Conservation (phyloP, 2,113 vertebrate species). For the Steatornis caripensis region DNA sequence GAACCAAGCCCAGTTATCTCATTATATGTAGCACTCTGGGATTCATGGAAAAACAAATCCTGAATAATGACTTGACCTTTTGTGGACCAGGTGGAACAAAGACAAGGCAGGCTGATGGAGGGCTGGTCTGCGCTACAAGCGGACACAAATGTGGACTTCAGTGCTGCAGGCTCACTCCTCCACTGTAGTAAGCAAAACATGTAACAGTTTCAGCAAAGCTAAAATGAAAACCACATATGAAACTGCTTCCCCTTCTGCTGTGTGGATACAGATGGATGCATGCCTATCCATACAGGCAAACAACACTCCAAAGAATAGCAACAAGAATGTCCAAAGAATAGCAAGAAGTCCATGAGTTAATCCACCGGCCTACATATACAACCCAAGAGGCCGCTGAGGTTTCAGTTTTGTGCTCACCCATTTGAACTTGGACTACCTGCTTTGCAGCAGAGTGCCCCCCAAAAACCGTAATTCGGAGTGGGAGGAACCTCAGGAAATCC, state of each 20-base stretch:
- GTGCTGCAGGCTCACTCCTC: not conserved
- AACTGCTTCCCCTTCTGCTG: not conserved
- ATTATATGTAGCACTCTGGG: not conserved
- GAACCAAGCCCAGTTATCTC: not conserved
- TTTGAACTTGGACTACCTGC: not conserved
- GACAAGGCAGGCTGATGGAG: not conserved
- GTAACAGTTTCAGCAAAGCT: not conserved
- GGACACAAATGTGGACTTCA: not conserved
- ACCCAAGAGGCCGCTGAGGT: not conserved
- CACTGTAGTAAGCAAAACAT: not conserved
- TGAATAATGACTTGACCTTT: not conserved
- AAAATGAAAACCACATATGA: not conserved
- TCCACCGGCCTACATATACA: not conserved
- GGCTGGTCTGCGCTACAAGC: not conserved
- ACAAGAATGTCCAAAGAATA: not conserved
- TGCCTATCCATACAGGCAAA: not conserved
- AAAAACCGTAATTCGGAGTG: not conserved
- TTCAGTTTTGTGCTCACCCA: not conserved
- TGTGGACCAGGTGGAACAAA: not conserved
- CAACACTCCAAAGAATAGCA: not conserved
- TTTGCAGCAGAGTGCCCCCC: not conserved
- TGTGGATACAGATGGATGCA: not conserved
- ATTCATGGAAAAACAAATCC: not conserved
- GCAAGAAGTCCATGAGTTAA: not conserved
- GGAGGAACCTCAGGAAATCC: not conserved